These are phyloP conservation scores for Luehdorfia chinensis DNA, from an alignment of 1,140 invertebrate genomes.

Conservation along the genomic window DNA sequence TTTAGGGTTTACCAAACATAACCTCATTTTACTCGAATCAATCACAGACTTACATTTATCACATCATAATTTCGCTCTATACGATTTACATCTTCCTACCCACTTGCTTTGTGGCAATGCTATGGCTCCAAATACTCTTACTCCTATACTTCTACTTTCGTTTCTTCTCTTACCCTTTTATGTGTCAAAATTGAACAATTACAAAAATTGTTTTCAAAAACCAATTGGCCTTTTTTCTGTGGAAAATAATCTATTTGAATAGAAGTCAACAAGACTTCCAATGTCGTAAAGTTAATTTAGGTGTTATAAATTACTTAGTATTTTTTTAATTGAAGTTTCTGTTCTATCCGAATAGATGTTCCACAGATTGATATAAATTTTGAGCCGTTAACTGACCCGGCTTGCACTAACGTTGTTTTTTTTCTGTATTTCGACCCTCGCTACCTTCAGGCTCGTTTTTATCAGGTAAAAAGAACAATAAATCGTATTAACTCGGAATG, in stretches of 20 bases:
- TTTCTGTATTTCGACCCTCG: constrained; percentile 75
- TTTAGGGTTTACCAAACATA: no score
- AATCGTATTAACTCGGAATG: constrained; percentile 67
- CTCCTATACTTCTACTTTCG: constrained; percentile 34
- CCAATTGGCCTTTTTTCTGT: constrained; percentile 16
- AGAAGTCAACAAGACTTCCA: background rate
- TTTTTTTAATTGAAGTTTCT: background rate
- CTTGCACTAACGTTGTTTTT: constrained; percentile 67
- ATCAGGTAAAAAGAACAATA: constrained; percentile 80
- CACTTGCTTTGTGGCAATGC: constrained; percentile 71
- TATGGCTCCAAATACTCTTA: constrained; percentile 52
- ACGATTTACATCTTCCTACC: constrained; percentile 53
- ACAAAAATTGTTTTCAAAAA: background rate
- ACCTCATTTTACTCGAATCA: no score
- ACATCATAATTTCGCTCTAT: constrained; percentile 34
- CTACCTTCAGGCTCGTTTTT: constrained; percentile 84
- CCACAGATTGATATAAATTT: constrained; percentile 22
- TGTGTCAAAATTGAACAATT: constrained; percentile 10
- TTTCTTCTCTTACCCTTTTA: constrained; percentile 32
- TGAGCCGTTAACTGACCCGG: constrained; percentile 24
- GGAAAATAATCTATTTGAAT: constrained; percentile 24
- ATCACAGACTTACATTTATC: constrained; percentile 17
- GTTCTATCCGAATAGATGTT: constrained; percentile 9
- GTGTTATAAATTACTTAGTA: background rate
- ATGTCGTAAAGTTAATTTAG: no score